phyloP scores from a whole-genome alignment of 2,797 vertebrate species.

The Danio jaintianensis region DNA sequence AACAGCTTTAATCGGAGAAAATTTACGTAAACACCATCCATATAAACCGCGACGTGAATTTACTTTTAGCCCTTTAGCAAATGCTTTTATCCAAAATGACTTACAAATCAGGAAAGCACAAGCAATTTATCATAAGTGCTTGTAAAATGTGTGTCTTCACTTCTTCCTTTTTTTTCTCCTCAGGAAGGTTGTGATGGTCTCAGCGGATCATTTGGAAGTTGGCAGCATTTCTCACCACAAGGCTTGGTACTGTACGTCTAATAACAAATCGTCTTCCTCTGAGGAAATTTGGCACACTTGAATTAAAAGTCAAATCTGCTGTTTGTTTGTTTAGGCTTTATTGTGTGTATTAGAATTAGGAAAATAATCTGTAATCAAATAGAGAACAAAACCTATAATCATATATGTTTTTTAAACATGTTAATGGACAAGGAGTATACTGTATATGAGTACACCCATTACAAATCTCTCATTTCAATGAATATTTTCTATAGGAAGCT shows the following conservation, averaged over 20 bases:
- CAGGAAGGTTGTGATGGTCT: background rate
- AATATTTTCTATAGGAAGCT: too few species aligned
- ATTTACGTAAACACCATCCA: background rate
- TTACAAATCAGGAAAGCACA: background rate
- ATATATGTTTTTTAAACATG: too few species aligned
- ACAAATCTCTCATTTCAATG: too few species aligned
- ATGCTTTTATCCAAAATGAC: conserved; percentile 12
- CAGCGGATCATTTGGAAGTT: background rate
- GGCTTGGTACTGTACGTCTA: background rate
- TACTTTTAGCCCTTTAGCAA: background rate
- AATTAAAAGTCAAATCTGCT: background rate
- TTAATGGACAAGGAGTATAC: too few species aligned
- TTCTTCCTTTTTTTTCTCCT: background rate
- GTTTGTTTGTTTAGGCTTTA: background rate
- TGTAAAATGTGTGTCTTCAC: background rate
- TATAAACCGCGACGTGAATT: background rate
- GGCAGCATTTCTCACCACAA: background rate
- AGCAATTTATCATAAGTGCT: background rate
- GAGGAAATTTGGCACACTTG: background rate
- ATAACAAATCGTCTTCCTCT: background rate
- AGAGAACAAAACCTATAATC: too few species aligned
- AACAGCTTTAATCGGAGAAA: background rate
- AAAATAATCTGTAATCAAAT: too few species aligned
- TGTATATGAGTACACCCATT: too few species aligned
- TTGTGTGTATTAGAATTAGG: background rate